phyloP scores from a whole-genome alignment of 2,113 vertebrate species.

The Coryphaenoides rupestris region DNA sequence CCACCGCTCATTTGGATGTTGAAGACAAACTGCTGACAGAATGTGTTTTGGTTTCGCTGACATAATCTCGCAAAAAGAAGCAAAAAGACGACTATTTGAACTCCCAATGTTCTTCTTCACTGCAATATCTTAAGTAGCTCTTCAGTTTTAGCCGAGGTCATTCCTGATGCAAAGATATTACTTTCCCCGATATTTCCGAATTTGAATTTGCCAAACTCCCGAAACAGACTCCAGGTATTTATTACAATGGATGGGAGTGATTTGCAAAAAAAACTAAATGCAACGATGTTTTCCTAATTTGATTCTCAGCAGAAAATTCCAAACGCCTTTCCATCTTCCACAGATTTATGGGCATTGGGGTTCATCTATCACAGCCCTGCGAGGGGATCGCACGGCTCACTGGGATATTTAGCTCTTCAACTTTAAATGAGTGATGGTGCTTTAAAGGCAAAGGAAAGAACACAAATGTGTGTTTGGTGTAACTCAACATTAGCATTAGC shows the following conservation, averaged over 20 bases:
- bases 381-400: conserved; percentile 13
- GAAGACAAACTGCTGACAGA: too few relatives aligned
- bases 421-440: neutral
- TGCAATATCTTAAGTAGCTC: neutral
- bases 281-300: conserved; percentile 42
- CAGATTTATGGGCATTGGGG: conserved; percentile 30
- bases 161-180: conserved; percentile 26
- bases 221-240: conserved; percentile 15
- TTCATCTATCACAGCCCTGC: conserved; percentile 18
- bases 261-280: conserved; percentile 42
- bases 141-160: neutral
- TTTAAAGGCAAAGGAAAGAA: neutral
- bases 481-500: neutral
- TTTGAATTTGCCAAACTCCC: conserved; percentile 19
- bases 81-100: neutral
- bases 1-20: too few relatives aligned
- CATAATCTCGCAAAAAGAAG: too few relatives aligned
- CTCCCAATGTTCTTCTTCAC: neutral
- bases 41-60: too few relatives aligned
- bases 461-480: neutral
- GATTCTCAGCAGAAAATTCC: conserved; percentile 36
- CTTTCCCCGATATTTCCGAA: conserved; percentile 43
- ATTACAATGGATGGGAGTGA: conserved; percentile 28
- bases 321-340: conserved; percentile 38
- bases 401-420: neutral